These are phyloP conservation scores for Drosophila monieri DNA, from an alignment of 2,888 invertebrate species.

Conservation along the genomic window DNA sequence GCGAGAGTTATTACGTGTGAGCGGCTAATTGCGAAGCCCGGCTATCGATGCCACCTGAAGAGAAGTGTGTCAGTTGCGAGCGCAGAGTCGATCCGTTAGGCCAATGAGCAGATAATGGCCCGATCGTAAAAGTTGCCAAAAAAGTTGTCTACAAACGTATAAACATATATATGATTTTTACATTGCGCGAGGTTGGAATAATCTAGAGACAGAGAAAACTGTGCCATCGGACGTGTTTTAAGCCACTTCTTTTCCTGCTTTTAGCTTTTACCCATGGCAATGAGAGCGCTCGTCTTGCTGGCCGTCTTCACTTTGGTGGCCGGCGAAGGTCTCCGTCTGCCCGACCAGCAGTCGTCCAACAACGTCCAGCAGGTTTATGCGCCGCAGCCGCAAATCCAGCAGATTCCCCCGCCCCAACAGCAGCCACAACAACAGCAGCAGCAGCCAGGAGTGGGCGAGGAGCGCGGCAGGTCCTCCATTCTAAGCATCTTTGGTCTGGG, in stretches of 20 bases:
- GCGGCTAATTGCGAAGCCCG: slow-evolving; percentile 55
- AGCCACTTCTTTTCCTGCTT: slow-evolving; percentile 44
- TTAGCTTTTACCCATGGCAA: slow-evolving; percentile 75
- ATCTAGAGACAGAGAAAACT: slow-evolving; percentile 38
- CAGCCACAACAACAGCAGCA: slow-evolving; percentile 61
- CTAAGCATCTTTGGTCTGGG: slow-evolving; percentile 93
- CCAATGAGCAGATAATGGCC: slow-evolving; percentile 51
- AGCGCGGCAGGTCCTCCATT: slow-evolving; percentile 87
- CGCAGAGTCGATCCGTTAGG: slow-evolving; percentile 43
- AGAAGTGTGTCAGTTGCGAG: slow-evolving; percentile 59
- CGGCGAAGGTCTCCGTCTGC: slow-evolving; percentile 86
- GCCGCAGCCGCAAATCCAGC: slow-evolving; percentile 68
- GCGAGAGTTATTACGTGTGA: slow-evolving; percentile 74
- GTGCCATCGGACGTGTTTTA: slow-evolving; percentile 56
- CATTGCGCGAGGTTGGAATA: slow-evolving; percentile 52
- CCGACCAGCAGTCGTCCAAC: slow-evolving; percentile 82
- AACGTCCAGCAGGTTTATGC: slow-evolving; percentile 67
- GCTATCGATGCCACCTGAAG: slow-evolving; percentile 3
- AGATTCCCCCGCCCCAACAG: slow-evolving; percentile 57
- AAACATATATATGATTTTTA: slow-evolving; percentile 22
- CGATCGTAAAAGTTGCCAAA: slow-evolving; percentile 54
- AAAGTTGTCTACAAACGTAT: slow-evolving; percentile 13
- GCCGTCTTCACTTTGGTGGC: slow-evolving; percentile 84
- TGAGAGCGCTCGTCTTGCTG: slow-evolving; percentile 81
- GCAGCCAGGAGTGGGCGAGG: slow-evolving; percentile 71